Conservation (phyloP, 2,113 vertebrate genomes). For the Pomatorhinus ruficollis region DNA sequence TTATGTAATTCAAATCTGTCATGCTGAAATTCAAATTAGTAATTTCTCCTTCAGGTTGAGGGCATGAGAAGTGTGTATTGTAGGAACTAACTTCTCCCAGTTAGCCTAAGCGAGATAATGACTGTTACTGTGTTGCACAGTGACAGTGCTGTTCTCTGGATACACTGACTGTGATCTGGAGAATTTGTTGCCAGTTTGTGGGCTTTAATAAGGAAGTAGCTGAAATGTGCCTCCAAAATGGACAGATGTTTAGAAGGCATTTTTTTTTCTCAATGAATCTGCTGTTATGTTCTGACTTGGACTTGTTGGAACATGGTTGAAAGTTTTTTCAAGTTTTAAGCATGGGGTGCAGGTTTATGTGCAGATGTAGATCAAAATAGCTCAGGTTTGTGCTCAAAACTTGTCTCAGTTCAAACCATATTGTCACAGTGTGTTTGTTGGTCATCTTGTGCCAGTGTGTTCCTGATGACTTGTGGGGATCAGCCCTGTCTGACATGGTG, state of each 20-base stretch:
- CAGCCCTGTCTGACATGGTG: neutral
- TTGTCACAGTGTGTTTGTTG: neutral
- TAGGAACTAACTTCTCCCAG: neutral
- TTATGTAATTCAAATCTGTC: neutral
- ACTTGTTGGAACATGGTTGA: neutral
- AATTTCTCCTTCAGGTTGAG: neutral
- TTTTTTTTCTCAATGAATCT: neutral
- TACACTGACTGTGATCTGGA: neutral
- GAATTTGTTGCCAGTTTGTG: neutral
- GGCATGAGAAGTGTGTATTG: neutral
- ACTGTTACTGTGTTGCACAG: neutral
- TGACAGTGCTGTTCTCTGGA: neutral
- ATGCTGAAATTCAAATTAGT: constrained; percentile 1
- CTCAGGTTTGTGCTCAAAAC: neutral
- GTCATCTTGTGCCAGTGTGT: neutral
- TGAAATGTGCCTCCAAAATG: neutral
- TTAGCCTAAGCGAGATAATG: neutral
- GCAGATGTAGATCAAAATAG: neutral
- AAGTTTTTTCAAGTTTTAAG: neutral
- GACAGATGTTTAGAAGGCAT: neutral
- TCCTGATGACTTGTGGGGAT: neutral
- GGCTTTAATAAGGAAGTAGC: neutral
- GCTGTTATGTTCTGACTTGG: neutral
- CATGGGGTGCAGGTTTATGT: neutral
- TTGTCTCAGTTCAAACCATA: neutral